Conservation (phyloP, 2,797 vertebrate genomes). For the Chloroceryle amazona region DNA sequence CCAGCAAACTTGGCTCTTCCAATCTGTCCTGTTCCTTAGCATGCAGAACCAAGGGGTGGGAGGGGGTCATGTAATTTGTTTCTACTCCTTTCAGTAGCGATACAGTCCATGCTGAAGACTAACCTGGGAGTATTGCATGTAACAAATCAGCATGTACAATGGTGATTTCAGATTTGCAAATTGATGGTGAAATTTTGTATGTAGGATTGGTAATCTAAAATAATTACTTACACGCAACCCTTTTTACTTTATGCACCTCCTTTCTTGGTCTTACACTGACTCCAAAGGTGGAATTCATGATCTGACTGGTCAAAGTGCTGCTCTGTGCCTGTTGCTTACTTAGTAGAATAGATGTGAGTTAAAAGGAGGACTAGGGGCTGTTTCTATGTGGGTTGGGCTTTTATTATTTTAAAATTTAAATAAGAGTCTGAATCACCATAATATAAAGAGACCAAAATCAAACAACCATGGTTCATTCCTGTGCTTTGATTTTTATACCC, state of each 20-base stretch:
- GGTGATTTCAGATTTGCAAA: background rate
- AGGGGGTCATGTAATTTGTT: background rate
- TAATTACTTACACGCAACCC: background rate
- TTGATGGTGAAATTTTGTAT: background rate
- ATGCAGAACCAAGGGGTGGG: background rate
- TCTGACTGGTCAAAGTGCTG: background rate
- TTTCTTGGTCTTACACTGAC: background rate
- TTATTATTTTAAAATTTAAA: slow-evolving; percentile 68
- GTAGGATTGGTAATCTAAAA: background rate
- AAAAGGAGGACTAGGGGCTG: background rate
- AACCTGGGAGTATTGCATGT: background rate
- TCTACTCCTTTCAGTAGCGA: background rate
- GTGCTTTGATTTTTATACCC: slow-evolving; percentile 84
- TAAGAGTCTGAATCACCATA: slow-evolving; percentile 57
- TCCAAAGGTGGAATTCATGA: slow-evolving; percentile 23
- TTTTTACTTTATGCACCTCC: background rate
- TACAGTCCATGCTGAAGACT: background rate
- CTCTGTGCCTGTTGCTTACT: slow-evolving; percentile 35
- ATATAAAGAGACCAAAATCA: slow-evolving; percentile 76
- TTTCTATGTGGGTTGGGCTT: slow-evolving; percentile 29
- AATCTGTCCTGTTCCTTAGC: background rate
- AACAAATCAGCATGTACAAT: background rate
- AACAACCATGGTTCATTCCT: slow-evolving; percentile 71
- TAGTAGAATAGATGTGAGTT: slow-evolving; percentile 8
- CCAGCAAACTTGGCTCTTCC: background rate